Conservation (phyloP, 2,113 vertebrate genomes). For the Bucco capensis region DNA sequence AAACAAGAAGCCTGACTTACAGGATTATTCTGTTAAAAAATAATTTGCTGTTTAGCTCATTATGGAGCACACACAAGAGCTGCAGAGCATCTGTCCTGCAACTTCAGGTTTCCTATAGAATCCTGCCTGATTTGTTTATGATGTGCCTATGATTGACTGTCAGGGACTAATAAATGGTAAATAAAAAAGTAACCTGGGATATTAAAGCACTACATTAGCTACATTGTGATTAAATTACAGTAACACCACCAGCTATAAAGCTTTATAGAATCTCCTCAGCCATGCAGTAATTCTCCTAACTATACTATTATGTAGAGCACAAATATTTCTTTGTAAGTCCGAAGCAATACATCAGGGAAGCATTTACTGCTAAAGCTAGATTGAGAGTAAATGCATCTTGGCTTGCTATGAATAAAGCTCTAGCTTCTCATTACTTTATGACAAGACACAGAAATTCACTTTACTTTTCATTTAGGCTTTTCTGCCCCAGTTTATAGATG, state of each 20-base stretch:
- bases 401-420: conserved; percentile 83
- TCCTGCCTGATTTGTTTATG: conserved; percentile 76
- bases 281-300: conserved; percentile 82
- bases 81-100: conserved; percentile 8
- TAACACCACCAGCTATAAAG: conserved; percentile 78
- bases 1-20: conserved; percentile 36
- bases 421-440: conserved; percentile 87
- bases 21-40: conserved; percentile 48
- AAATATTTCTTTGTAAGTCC: conserved; percentile 87
- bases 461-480: conserved; percentile 89
- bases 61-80: conserved; percentile 2
- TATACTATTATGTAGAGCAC: conserved; percentile 83
- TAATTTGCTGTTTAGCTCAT: conserved; percentile 59
- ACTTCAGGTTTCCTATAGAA: conserved; percentile 66
- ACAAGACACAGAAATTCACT: conserved; percentile 89
- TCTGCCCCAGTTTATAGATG: conserved; percentile 83
- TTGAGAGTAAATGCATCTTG: conserved; percentile 82
- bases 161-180: conserved; percentile 82
- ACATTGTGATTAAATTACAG: conserved; percentile 83
- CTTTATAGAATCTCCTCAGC: conserved; percentile 80
- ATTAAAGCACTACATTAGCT: conserved; percentile 81
- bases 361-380: conserved; percentile 79
- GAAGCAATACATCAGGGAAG: conserved; percentile 82
- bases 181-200: conserved; percentile 79
- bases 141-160: conserved; percentile 81